A percentile compares a stretch with the other conserved stretches of the same genome.
phyloP scores from a whole-genome alignment of 2,113 vertebrate species.

The Zosterops japonicus region DNA sequence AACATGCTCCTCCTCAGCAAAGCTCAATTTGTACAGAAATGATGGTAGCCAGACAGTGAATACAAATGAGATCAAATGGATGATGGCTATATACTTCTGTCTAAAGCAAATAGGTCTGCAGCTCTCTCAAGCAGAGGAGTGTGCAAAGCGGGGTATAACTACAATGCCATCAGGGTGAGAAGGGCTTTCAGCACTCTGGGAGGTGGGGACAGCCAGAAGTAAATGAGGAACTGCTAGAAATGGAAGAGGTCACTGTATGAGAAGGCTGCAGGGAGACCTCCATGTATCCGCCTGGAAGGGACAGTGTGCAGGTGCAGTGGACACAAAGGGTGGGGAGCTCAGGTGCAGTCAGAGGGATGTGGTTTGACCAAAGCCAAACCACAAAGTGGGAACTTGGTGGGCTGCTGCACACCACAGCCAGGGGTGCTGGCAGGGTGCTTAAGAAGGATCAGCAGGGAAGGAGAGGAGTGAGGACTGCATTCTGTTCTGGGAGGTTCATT shows the following conservation, averaged over 20 bases:
- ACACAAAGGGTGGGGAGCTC: background rate
- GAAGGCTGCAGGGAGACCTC: background rate
- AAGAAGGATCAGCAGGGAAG: background rate
- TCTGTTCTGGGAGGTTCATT: background rate
- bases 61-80: constrained; percentile 1
- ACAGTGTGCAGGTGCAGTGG: background rate
- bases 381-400: background rate
- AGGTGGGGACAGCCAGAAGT: background rate
- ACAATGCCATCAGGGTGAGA: background rate
- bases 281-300: rapidly evolving
- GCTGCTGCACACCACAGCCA: background rate
- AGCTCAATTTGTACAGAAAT: constrained; percentile 14
- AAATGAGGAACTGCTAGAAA: background rate
- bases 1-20: background rate
- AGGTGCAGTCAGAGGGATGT: background rate
- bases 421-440: background rate
- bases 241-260: background rate
- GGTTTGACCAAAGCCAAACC: background rate
- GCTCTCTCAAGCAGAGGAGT: background rate
- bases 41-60: background rate
- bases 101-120: background rate
- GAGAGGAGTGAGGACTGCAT: background rate
- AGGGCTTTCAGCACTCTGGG: background rate
- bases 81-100: background rate
- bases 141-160: background rate